Evolutionary conservation across 2,113 vertebrate genomes (phyloP).

Genomic region (Ptyas mucosa): DNA sequence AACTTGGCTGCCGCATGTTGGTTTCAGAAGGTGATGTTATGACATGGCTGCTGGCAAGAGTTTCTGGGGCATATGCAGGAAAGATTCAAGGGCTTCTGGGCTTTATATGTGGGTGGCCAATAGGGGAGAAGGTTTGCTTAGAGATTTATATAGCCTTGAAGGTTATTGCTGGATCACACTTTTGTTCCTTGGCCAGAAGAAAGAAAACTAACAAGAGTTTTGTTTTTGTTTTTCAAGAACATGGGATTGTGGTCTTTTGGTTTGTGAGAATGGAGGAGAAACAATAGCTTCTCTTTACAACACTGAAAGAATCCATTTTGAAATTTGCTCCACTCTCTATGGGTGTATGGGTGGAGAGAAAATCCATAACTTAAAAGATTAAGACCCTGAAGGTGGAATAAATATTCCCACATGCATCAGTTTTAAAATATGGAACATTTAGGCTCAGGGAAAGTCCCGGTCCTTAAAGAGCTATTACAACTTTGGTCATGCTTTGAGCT

Average conservation of each 20-base stretch:
- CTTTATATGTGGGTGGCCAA: not conserved
- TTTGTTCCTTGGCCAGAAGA: not conserved
- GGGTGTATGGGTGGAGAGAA: not conserved
- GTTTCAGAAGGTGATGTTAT: conserved; percentile 12
- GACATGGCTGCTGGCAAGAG: conserved; percentile 4
- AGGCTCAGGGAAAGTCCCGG: not conserved
- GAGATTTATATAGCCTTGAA: not conserved
- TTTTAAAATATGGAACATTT: not conserved
- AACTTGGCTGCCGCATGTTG: not conserved
- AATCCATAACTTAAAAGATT: not conserved
- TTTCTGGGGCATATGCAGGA: not conserved
- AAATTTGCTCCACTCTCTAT: not conserved
- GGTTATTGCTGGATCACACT: not conserved
- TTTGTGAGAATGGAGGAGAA: not conserved
- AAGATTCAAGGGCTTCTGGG: not conserved
- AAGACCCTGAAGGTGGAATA: not conserved
- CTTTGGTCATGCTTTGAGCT: not conserved
- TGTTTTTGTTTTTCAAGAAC: not conserved
- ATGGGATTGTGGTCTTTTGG: not conserved
- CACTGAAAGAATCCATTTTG: not conserved
- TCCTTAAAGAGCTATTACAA: not conserved
- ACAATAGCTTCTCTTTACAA: not conserved
- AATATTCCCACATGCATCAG: not conserved
- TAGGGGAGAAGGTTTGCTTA: not conserved
- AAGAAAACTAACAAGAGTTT: not conserved